Base-by-base conservation (phyloP, 2,888 invertebrate species). In the Sarcophaga caerulescens region DNA sequence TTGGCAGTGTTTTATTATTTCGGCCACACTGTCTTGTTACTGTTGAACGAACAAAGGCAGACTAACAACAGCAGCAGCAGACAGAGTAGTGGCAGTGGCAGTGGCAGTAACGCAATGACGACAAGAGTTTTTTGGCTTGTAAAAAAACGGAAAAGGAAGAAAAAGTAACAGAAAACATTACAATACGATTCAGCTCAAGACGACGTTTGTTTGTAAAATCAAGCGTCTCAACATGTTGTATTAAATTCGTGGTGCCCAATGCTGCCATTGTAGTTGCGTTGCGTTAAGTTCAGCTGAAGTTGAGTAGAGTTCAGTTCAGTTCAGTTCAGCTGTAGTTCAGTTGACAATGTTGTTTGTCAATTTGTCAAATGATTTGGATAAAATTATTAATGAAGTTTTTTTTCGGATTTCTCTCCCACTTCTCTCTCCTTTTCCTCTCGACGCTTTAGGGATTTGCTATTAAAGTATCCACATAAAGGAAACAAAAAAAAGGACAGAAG, bases 281-380 rank as follows among this genome's bases (percentile, higher is more conserved):
- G 35, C 35, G 2, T 35, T 35, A 1, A 35, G 35, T 35, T 35
- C 2, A 35, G 35, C 35, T 35, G 47, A 35, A 21, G 60, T 74
- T 44, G 21, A 69, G 60, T 74, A 12, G 21, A 52, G 3, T 52
- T n/a, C 19, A 70, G 70, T 52, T 52, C 17, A 52, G 17, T 5
- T 52, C 17, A 75, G 35, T 75, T n/a, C 21, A 57, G 10, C 25
- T 21, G 8, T 5, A 52, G 66, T 75, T 65, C 12, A 74, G 82
- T 82, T 78, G 71, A 79, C 85, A 85, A 71, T 70, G 76, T 76
- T 77, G 80, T 81, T 86, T 81, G 81, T 81, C 83, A 83, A 81
- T 86, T 86, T 86, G 83, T 86, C 86, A 86, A 86, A 86, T 86
- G 83, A 86, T 81, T 86, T 86, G 78, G 66, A 73, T 60, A 81